Conservation (phyloP, 2,797 vertebrate genomes). For the Triplophysa yarkandensis region DNA sequence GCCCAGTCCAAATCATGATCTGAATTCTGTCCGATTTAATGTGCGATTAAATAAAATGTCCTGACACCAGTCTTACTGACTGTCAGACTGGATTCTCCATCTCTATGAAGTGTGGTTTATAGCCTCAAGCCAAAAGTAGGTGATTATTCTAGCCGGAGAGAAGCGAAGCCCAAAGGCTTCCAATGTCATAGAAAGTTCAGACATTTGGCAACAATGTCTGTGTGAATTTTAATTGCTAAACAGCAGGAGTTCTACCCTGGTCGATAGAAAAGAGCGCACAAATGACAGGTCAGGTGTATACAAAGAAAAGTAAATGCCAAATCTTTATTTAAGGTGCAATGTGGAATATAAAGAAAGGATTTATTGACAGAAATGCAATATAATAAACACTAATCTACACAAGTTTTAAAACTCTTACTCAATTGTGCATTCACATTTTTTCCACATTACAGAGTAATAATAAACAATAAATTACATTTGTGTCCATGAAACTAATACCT, state of each 20-base stretch:
- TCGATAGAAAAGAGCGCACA: background rate
- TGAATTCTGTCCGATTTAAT: slow-evolving; percentile 30
- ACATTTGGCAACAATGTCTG: slow-evolving; percentile 36
- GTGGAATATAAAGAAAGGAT: too few species aligned
- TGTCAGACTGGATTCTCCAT: slow-evolving; percentile 34
- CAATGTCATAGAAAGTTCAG: slow-evolving; percentile 46
- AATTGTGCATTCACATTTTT: too few species aligned
- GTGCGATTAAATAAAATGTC: slow-evolving; percentile 45
- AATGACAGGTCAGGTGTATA: background rate
- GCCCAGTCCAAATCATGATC: slow-evolving; percentile 35
- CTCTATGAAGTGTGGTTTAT: slow-evolving; percentile 37
- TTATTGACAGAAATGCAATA: too few species aligned
- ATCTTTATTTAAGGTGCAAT: background rate
- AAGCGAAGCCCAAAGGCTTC: slow-evolving; percentile 41
- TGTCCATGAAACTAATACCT: too few species aligned
- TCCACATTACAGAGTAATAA: too few species aligned
- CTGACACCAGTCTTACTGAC: slow-evolving; percentile 17
- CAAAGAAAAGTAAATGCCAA: background rate
- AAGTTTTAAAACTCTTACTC: too few species aligned
- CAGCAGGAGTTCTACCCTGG: slow-evolving; percentile 13
- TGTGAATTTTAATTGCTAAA: slow-evolving; percentile 44
- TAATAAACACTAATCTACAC: too few species aligned
- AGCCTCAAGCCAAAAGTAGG: slow-evolving; percentile 40
- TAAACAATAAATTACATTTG: too few species aligned
- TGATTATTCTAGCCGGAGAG: slow-evolving; percentile 30